Evolutionary conservation across 1,140 invertebrate species (phyloP), one percentile per base, ranked within the genome.

Genomic region (Zophobas morio): DNA sequence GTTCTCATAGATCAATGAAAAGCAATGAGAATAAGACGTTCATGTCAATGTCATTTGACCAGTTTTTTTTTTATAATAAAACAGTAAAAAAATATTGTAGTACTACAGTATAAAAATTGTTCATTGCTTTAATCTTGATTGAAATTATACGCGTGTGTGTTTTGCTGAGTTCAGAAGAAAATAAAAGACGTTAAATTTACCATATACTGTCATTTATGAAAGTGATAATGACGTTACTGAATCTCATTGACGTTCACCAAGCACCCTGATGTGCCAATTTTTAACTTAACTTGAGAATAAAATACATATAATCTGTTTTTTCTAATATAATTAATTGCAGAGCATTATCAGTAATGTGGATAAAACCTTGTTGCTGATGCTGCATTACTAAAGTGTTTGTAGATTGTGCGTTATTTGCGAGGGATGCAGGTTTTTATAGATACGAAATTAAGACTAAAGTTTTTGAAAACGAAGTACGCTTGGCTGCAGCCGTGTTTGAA

Each of bases 371-470:
- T 94, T 95, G 83, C 90, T 94, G 57, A 96, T 98, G 91, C 89
- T 98, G 54, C 92, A 93, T 88, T 99, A 36, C 96, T 96, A 4
- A 94, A 94, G 79, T 98, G 96, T 87, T 87, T 97, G 40, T 90
- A 93, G 88, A 90, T 98, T 77, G 92, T 98, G 78, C 95, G 96
- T 1, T 93, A 96, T 83, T 88, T 99, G 47, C 87, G 96, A 1
- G 90, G 95, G 76, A 95, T 96, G 93, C 93, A 96, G 81, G 91
- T 94, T 3, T 96, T 95, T 82, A 91, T 92, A 20, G 94, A 96
- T 86, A 88, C 92, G 6, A 96, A 98, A 84, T 87, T 99, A 2
- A 90, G 96, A 74, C 90, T 98, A 33, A 97, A 98, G 87, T 99
- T 99, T 87, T 88, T 99, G 33, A 96, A 97, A 88, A 94, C 96